Evolutionary conservation across 1,140 invertebrate species (phyloP).

Genomic region (Lithobius niger): DNA sequence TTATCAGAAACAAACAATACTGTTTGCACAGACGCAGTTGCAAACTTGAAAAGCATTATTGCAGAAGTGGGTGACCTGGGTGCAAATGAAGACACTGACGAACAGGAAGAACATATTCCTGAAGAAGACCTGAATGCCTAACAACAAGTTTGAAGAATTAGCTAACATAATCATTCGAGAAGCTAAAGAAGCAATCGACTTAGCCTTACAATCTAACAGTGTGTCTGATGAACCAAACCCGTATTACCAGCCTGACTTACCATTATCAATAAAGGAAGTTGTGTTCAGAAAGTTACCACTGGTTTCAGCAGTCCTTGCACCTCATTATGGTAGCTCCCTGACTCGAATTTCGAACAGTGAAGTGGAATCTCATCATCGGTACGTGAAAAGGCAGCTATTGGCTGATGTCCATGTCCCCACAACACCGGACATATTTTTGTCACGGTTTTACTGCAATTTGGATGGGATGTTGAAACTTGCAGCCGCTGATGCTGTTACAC

Average conservation of each 20-base stretch:
- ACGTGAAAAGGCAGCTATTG: neutral
- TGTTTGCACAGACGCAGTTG: too few relatives aligned
- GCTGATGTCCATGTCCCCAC: neutral
- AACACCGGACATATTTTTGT: neutral
- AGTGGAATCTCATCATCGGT: neutral
- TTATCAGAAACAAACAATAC: too few relatives aligned
- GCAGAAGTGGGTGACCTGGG: too few relatives aligned
- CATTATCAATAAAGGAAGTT: neutral
- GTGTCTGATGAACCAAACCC: neutral
- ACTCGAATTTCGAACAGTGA: neutral
- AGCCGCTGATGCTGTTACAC: neutral
- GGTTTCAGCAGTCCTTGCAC: neutral
- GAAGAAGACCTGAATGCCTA: too few relatives aligned
- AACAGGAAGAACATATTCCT: too few relatives aligned
- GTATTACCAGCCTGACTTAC: neutral
- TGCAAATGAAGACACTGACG: too few relatives aligned
- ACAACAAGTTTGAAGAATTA: too few relatives aligned
- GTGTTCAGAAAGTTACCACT: neutral
- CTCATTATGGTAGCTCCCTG: neutral
- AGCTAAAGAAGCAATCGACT: too few relatives aligned
- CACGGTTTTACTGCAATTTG: neutral
- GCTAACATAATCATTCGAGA: too few relatives aligned
- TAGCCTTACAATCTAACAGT: too few relatives aligned
- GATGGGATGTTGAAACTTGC: neutral
- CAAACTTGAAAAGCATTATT: too few relatives aligned